Evolutionary conservation across 2,113 vertebrate species (phyloP), one percentile per base, ranked within the genome.

Genomic region (Choloepus hoffmanni): DNA sequence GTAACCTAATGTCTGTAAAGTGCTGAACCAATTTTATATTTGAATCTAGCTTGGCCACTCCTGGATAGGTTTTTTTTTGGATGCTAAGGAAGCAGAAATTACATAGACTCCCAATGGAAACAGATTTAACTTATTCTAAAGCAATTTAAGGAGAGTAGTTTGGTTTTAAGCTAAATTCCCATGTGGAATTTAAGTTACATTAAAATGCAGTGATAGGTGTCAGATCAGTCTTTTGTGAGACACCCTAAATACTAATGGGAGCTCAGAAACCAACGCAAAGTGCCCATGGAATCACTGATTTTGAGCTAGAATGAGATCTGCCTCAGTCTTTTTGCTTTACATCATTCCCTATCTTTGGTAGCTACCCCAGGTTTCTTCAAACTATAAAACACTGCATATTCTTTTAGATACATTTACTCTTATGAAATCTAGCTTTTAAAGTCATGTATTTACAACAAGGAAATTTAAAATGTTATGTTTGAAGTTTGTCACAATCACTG

Each of bases 381-480:
- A 89, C 3, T 55, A 3, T 58, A 90, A 95, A 93, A 65, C 4
- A 74, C 40, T 62, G 55, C 19, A 70, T 4, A 7, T 62, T 74
- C 24, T 48, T 45, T 58, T 30, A 13, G 5, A n/a, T 85, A 10
- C 5, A 65, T 87, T 91, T 74, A 83, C 53, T 62, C 33, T 85
- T 92, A 73, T 12, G 2, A 88, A 94, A 89, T 63, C 28, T 58
- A 90, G 45, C 5, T 79, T 94, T 92, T 91, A 77, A 95, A 89
- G 15, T 0, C 7, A 65, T n/a, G 3, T 62, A 58, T 78, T 85
- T 90, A 74, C 10, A 70, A 68, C 19, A 92, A 28, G 1, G 30
- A 45, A 96, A 81, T 1, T 50, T n/a, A 76, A 95, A 93, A 77
- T 78, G 36, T 82, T 60, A 83, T n/a, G 40, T 67, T 30, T 55